Base-by-base conservation (phyloP, 1,140 invertebrate genomes). In the Armadillidium nasatum region DNA sequence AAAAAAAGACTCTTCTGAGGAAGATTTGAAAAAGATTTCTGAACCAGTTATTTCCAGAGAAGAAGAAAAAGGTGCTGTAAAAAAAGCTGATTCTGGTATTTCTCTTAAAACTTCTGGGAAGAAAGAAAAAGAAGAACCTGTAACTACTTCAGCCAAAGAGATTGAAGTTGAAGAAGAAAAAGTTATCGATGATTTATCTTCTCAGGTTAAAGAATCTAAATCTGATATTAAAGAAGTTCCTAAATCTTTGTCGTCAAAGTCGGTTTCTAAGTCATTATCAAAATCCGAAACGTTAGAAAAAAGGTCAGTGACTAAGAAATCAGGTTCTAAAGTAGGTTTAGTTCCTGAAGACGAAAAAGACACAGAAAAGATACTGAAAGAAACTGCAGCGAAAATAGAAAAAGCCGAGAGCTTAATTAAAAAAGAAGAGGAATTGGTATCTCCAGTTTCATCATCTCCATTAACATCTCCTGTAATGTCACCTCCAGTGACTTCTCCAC, bases 311-410 rank as follows among this genome's bases (percentile, higher is more conserved):
- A 33, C 23, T 3, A 60, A 60, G 19, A 60, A 15, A 15, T 60
- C 50, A 19, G 50, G 7, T 15, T 19, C 50, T 13, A 19, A 60
- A 60, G 11, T 19, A 19, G 7, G 19, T 15, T 3, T 60, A 19
- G 50, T 15, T 13, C 2, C 1, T 3, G 50, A 60, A 60, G 50
- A 60, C 50, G 50, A 60, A 60, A 60, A 60, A 60, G 69, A 81
- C 21, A 81, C 77, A 22, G 77, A 81, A 44, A 76, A 78, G 60
- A 60, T 81, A 44, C 68, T 81, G 54, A 75, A 81, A 73, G 77
- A 79, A 60, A 78, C 77, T 6, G 76, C 77, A 19, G 60, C 71
- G 54, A 81, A 79, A 44, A 81, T 81, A 70, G 71, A 69, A 19
- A 60, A 19, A 19, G 50, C 19, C 4, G 50, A 60, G 19, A 44